phyloP scores from a whole-genome alignment of 2,797 vertebrate species.

The Eulemur albifrons region DNA sequence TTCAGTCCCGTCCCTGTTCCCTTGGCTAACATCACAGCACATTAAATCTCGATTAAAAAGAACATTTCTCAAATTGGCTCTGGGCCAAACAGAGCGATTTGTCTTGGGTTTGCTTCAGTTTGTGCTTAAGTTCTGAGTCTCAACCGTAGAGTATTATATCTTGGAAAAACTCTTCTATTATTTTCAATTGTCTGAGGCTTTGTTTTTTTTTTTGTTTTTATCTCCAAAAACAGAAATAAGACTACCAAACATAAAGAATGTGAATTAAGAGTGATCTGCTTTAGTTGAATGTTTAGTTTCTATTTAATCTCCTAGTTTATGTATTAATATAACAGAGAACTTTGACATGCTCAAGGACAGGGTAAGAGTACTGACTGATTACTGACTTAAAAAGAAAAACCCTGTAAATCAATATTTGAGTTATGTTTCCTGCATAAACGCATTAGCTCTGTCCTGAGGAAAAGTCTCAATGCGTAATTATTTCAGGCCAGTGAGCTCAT shows the following conservation, averaged over 20 bases:
- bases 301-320: constrained; percentile 45
- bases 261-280: constrained; percentile 65
- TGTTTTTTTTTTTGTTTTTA: not conserved
- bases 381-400: constrained; percentile 29
- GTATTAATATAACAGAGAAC: not conserved
- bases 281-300: constrained; percentile 42
- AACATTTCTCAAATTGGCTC: not conserved
- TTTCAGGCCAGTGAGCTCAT: constrained; percentile 86
- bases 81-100: not conserved
- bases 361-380: not conserved
- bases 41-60: not conserved
- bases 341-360: not conserved
- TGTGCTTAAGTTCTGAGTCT: not conserved
- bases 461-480: constrained; percentile 78
- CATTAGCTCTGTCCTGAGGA: constrained; percentile 64
- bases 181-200: not conserved
- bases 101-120: not conserved
- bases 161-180: not conserved
- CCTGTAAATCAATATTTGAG: constrained; percentile 22
- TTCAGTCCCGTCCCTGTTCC: not conserved
- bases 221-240: not conserved
- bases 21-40: not conserved
- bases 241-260: constrained; percentile 4
- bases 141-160: not conserved
- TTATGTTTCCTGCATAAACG: constrained; percentile 68